Evolutionary conservation across 2,888 invertebrate genomes (phyloP).

Genomic region (Pasiphila rectangulata): DNA sequence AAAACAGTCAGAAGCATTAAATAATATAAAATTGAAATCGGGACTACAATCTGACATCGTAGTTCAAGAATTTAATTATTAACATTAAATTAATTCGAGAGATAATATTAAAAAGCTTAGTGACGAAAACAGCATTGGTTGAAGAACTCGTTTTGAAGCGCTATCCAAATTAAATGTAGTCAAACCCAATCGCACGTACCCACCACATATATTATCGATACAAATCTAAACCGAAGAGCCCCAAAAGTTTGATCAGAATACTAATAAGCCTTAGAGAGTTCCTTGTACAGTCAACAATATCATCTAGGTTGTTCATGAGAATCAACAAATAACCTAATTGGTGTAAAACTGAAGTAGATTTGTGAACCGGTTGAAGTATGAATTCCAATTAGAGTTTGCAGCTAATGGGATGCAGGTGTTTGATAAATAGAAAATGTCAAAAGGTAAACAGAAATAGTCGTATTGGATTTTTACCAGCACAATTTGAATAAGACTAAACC

Average conservation of each 20-base stretch:
- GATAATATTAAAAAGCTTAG: background rate
- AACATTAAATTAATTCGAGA: background rate
- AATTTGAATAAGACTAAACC: too few relatives aligned
- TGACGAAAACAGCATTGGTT: background rate
- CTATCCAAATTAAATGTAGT: slow-evolving; percentile 31
- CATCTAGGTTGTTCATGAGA: background rate
- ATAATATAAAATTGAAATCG: too few relatives aligned
- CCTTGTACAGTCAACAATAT: slow-evolving; percentile 22
- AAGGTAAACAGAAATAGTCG: too few relatives aligned
- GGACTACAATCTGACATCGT: too few relatives aligned
- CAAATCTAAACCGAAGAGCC: slow-evolving; percentile 61
- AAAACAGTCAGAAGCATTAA: too few relatives aligned
- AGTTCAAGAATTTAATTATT: background rate
- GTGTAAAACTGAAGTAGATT: too few relatives aligned
- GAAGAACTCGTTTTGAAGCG: slow-evolving; percentile 12
- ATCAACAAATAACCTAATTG: background rate
- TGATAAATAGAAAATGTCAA: too few relatives aligned
- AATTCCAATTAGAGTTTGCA: too few relatives aligned
- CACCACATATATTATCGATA: slow-evolving; percentile 59
- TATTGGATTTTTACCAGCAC: too few relatives aligned
- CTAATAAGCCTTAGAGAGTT: slow-evolving; percentile 60
- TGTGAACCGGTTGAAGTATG: too few relatives aligned
- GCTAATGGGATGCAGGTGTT: too few relatives aligned
- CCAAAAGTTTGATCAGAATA: slow-evolving; percentile 67
- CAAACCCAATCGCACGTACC: slow-evolving; percentile 48